Base-by-base conservation (phyloP, 1,140 invertebrate genomes). In the Macrosteles quadrilineatus region DNA sequence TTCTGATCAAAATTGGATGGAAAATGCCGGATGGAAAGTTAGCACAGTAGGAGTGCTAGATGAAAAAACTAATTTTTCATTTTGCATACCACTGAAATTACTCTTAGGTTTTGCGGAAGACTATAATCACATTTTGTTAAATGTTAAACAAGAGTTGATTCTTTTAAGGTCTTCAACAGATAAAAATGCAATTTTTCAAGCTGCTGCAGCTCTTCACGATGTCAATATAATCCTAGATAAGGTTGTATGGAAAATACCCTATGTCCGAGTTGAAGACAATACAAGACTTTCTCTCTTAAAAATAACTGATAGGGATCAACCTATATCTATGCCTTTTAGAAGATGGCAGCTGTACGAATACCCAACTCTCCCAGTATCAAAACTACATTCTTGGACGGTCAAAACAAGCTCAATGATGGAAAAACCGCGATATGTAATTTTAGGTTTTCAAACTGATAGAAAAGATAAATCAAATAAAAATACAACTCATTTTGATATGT, bases 91-190 rank as follows among this genome's bases (percentile, higher is more conserved):
- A 6, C 59, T 83, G 19, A 78, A 73, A 53, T 70, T 78, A 45
- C 45, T 82, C 0, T 70, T 82, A 1, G 80, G 81, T 17, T 82
- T 83, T 75, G 78, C 78, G 55, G 80, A 84, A 75, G 81, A 83
- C 75, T 84, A 81, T 76, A 73, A 75, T 64, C 79, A 79, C 76
- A 78, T 84, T 50, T 72, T 83, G 21, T 57, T 81, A 6, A 82
- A 83, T 72, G 75, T 73, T 9, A 80, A 81, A 75, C 81, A 82
- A 74, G 80, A 83, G 74, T 66, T 83, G 19, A 77, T 83, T 75
- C 71, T 83, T 27, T 77, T 78, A 27, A 73, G 79, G 70, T 53
- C 76, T 11, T 78, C 74, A 36, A 75, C 67, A 4, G 76, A 81
- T 75, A 31, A 70, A 1, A 76, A 77, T 47, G 74, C 67, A 32